Conservation (phyloP, 2,888 invertebrate species). For the Mallateleia sp. region DNA sequence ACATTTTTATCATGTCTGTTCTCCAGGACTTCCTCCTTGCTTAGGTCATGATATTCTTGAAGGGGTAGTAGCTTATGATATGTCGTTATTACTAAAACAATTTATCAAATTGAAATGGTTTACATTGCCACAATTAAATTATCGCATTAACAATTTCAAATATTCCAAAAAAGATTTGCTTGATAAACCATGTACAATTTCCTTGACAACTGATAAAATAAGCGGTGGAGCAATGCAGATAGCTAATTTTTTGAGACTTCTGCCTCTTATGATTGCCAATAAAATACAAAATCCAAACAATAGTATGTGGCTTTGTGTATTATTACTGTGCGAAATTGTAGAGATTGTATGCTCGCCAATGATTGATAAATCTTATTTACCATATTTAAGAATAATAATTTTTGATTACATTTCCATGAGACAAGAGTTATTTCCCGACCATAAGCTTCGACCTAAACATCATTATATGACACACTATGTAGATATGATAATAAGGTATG, state of each 20-base stretch:
- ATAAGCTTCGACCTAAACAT: conserved; percentile 74
- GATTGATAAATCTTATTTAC: conserved; percentile 69
- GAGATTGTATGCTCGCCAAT: conserved; percentile 75
- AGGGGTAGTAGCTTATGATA: conserved; percentile 70
- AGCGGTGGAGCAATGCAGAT: conserved; percentile 64
- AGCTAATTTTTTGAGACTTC: conserved; percentile 61
- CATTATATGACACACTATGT: conserved; percentile 73
- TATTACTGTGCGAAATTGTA: conserved; percentile 73
- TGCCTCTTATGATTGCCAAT: conserved; percentile 62
- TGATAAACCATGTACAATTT: conserved; percentile 58
- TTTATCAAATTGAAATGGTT: conserved; percentile 66
- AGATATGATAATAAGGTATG: conserved; percentile 68
- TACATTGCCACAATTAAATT: conserved; percentile 58
- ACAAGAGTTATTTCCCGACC: conserved; percentile 47
- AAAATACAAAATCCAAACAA: conserved; percentile 65
- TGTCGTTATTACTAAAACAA: conserved; percentile 59
- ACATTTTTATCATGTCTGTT: conserved; percentile 70
- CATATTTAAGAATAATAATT: conserved; percentile 59
- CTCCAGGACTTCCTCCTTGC: conserved; percentile 75
- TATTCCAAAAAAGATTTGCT: conserved; percentile 57
- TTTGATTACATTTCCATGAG: conserved; percentile 61
- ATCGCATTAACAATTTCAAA: conserved; percentile 42
- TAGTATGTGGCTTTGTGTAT: conserved; percentile 64
- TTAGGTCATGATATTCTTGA: conserved; percentile 75
- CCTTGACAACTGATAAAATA: conserved; percentile 35